Evolutionary conservation across 1,140 invertebrate species (phyloP), one percentile per base, ranked within the genome.

Genomic region (Ctenoplectra terminalis): DNA sequence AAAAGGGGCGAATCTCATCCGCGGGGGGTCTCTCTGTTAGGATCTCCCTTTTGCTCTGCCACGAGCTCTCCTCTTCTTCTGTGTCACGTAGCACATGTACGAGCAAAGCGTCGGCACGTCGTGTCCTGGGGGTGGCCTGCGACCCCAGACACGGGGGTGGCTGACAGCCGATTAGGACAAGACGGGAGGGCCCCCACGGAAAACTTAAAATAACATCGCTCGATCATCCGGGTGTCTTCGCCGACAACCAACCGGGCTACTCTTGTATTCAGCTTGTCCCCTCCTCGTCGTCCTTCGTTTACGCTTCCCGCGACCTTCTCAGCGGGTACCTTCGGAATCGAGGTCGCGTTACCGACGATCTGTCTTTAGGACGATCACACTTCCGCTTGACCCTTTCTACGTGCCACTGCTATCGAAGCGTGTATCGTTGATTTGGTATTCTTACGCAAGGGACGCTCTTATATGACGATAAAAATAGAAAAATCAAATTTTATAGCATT

Each of bases 171-270:
- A 94, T 94, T 94, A 94, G 92, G 91, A 88, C 90, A 89, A 92
- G 90, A 90, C 78, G 88, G 85, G 82, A 86, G 66, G 83, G 87
- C 91, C 93, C 92, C 92, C 89, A 90, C 81, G 93, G 92, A 93
- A 94, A 94, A 94, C 93, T 93, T 93, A 92, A 94, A 94, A 94
- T 93, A 94, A 93, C 92, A 93, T 91, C 92, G 90, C 87, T 94
- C 93, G 90, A 93, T 94, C 93, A 94, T 93, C 85, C 89, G 83
- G 82, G 81, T 90, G 88, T 92, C 91, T 91, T 90, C 89, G 87
- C 63, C 91, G 91, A 92, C 92, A 92, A 88, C 67, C 84, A 84
- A 88, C 88, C 90, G 81, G 86, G 75, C 64, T 67, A 82, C 84
- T 87, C 71, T 66, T 63, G 72, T 63, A 83, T 88, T 82, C 79